These are phyloP conservation scores for Heliothis virescens DNA, from an alignment of 1,140 invertebrate genomes.

Conservation along the genomic window DNA sequence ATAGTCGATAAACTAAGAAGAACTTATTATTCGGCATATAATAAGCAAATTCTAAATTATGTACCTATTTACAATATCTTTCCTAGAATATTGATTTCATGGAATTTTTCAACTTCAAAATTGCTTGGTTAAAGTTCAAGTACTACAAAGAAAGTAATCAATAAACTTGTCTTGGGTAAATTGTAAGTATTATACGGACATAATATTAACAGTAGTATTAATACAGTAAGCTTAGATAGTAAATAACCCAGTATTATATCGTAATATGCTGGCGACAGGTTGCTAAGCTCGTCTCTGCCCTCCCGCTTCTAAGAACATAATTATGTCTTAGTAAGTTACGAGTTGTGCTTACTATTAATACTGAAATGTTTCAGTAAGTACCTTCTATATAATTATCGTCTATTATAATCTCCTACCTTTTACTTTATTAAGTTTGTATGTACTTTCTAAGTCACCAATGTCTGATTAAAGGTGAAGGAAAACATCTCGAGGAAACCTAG, in stretches of 20 bases:
- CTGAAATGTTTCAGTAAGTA: not conserved
- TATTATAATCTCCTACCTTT: too few relatives aligned
- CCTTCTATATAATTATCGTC: too few relatives aligned
- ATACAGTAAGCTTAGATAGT: conserved; percentile 8
- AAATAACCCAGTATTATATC: conserved; percentile 8
- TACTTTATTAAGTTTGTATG: too few relatives aligned
- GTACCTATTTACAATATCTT: too few relatives aligned
- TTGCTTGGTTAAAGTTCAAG: too few relatives aligned
- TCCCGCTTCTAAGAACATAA: conserved; percentile 2
- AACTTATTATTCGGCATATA: too few relatives aligned
- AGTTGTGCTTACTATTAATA: not conserved
- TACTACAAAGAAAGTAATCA: not conserved
- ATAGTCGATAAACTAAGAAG: too few relatives aligned
- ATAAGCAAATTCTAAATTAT: too few relatives aligned
- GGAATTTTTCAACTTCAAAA: not conserved
- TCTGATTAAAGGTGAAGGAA: too few relatives aligned
- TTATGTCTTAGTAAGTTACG: conserved; percentile 11
- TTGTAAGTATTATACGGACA: not conserved
- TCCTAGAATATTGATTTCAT: not conserved
- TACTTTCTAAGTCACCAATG: too few relatives aligned
- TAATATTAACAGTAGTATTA: conserved; percentile 18
- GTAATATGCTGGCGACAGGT: conserved; percentile 22
- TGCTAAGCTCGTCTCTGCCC: conserved; percentile 10
- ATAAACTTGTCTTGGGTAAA: conserved; percentile 6
- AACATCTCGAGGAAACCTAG: too few relatives aligned